Percentiles rank a stretch among this genome's conserved stretches.
These are phyloP conservation scores for Takifugu flavidus DNA, from an alignment of 2,113 vertebrate genomes.

Conservation along the genomic window DNA sequence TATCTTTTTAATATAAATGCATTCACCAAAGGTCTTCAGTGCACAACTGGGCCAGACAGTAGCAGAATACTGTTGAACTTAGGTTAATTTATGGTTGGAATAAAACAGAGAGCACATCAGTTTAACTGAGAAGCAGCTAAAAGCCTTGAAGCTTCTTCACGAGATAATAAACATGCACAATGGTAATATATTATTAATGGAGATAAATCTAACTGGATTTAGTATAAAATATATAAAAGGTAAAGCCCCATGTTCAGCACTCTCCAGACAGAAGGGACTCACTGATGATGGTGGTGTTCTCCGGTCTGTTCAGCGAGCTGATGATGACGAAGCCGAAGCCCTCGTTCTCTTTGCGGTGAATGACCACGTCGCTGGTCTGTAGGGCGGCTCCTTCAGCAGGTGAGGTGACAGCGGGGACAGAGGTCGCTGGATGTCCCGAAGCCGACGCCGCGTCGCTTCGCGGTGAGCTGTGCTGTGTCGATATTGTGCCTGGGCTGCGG, in stretches of 20 bases:
- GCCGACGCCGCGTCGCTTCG: constrained; percentile 83
- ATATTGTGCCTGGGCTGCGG: constrained; percentile 88
- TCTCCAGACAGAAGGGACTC: constrained; percentile 57
- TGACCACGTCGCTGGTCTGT: constrained; percentile 90
- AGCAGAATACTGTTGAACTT: too few relatives aligned
- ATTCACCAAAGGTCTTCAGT: too few relatives aligned
- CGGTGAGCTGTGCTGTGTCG: constrained; percentile 94
- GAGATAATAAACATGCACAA: constrained; percentile 2
- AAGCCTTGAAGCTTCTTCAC: constrained; percentile 2
- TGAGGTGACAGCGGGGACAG: constrained; percentile 41
- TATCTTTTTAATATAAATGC: too few relatives aligned
- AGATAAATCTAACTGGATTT: neutral
- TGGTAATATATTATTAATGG: constrained; percentile 5
- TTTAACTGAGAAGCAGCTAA: neutral
- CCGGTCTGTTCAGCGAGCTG: constrained; percentile 94
- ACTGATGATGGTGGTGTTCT: constrained; percentile 91
- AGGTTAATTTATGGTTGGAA: neutral
- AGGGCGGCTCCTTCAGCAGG: constrained; percentile 81
- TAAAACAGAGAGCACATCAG: constrained; percentile 2
- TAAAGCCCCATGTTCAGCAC: too few relatives aligned
- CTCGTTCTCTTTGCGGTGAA: constrained; percentile 96
- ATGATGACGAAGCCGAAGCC: constrained; percentile 99
- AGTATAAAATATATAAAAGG: too few relatives aligned
- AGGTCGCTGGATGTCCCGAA: constrained; percentile 60
- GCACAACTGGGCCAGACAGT: too few relatives aligned